phyloP scores from a whole-genome alignment of 2,888 invertebrate genomes.

The Mesorhabditis sp. region DNA sequence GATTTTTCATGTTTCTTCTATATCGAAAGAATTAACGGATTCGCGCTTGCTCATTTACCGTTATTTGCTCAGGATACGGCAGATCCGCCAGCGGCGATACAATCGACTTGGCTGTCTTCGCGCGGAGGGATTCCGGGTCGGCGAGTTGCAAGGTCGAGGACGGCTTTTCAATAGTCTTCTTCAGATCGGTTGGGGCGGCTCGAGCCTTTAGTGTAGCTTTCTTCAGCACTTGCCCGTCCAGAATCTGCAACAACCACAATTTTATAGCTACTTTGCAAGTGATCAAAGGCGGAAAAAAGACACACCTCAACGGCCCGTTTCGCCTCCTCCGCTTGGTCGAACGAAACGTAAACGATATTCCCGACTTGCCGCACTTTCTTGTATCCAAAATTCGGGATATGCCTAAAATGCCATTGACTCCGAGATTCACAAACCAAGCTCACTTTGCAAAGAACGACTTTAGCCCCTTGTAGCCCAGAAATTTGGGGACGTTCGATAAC shows the following conservation, averaged over 20 bases:
- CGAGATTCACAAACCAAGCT: slow-evolving; percentile 12
- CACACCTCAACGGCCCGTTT: slow-evolving; percentile 28
- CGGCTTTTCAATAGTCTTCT: slow-evolving; percentile 13
- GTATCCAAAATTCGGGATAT: slow-evolving; percentile 21
- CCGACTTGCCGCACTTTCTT: slow-evolving; percentile 34
- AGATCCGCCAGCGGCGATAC: slow-evolving; percentile 50
- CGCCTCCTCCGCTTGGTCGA: slow-evolving; percentile 30
- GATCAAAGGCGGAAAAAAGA: not conserved
- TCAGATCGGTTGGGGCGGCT: slow-evolving; percentile 25
- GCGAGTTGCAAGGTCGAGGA: not conserved
- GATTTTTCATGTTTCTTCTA: not conserved
- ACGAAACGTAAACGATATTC: slow-evolving; percentile 39
- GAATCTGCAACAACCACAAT: not conserved
- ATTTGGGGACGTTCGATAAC: slow-evolving; percentile 39
- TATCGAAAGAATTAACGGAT: slow-evolving; percentile 9
- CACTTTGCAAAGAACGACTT: slow-evolving; percentile 45
- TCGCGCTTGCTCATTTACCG: slow-evolving; percentile 32
- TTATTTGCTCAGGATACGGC: slow-evolving; percentile 52
- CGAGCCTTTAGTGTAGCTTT: slow-evolving; percentile 20
- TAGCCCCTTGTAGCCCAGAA: slow-evolving; percentile 40
- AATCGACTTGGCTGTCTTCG: slow-evolving; percentile 44
- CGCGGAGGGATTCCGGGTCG: slow-evolving; percentile 11
- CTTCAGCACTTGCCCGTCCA: slow-evolving; percentile 24
- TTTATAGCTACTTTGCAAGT: slow-evolving; percentile 6
- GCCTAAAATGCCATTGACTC: slow-evolving; percentile 24